Evolutionary conservation across 92 coral and sea anemone genomes (phyloP).

Genomic region (Scolanthus callimorphus): DNA sequence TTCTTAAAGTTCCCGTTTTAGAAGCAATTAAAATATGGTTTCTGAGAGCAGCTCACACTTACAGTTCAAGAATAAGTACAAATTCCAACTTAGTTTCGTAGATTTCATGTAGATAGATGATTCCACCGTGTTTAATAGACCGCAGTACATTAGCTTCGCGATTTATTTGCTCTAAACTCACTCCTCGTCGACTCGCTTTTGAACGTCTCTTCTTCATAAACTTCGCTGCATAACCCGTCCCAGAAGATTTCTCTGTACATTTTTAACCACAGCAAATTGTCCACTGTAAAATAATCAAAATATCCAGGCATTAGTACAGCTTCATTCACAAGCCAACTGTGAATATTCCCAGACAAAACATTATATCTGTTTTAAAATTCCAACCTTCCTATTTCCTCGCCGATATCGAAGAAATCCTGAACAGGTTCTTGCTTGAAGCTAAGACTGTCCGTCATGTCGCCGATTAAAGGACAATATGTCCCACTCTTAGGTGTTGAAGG

Average conservation of each 20-base stretch:
- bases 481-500: background rate
- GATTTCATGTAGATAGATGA: constrained; percentile 90
- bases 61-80: constrained; percentile 86
- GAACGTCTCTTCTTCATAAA: constrained; percentile 82
- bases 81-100: constrained; percentile 75
- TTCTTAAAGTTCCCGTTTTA: no score
- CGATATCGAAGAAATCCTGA: constrained; percentile 63
- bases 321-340: no score
- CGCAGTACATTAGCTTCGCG: constrained; percentile 78
- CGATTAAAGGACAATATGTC: background rate
- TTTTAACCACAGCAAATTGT: constrained; percentile 94
- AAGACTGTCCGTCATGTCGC: constrained; percentile 46
- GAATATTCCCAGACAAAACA: no score
- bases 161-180: constrained; percentile 64
- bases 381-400: constrained; percentile 89
- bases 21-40: no score
- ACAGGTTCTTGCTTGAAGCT: constrained; percentile 47
- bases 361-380: background rate
- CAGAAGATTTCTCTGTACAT: constrained; percentile 69
- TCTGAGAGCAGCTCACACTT: no score
- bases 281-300: constrained; percentile 61
- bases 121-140: constrained; percentile 68
- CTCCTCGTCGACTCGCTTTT: constrained; percentile 63
- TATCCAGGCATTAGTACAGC: background rate
- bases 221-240: constrained; percentile 83